phyloP scores from a whole-genome alignment of 2,113 vertebrate genomes.

The Camelus dromedarius region DNA sequence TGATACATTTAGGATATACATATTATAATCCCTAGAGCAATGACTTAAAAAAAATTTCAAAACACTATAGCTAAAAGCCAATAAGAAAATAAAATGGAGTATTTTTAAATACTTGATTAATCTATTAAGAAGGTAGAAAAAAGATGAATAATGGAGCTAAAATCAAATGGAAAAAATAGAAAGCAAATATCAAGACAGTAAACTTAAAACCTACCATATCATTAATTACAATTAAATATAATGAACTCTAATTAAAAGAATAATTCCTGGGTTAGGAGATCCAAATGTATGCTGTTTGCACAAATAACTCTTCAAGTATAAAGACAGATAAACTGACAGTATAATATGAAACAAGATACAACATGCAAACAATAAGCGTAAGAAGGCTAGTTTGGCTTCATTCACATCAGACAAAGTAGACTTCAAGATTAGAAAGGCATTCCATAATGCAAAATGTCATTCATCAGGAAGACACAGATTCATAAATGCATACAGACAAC shows the following conservation, averaged over 20 bases:
- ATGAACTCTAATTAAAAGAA: background rate
- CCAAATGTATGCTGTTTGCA: background rate
- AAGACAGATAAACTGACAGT: background rate
- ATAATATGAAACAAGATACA: background rate
- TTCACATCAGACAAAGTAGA: background rate
- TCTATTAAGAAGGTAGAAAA: background rate
- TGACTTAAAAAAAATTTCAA: background rate
- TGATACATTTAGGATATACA: background rate
- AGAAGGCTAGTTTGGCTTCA: background rate
- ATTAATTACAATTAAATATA: background rate
- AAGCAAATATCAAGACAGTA: background rate
- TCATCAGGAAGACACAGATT: background rate
- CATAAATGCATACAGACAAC: background rate
- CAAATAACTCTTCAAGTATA: background rate
- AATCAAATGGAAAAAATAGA: background rate
- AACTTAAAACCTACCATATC: background rate
- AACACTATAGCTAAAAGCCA: background rate
- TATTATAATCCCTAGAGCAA: background rate
- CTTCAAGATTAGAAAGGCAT: background rate
- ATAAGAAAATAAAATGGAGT: background rate
- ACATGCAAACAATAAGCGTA: background rate
- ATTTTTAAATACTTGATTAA: background rate
- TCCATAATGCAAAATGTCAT: background rate
- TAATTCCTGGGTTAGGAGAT: background rate
- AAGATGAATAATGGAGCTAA: background rate